These are phyloP conservation scores for Formica selysi DNA, from an alignment of 1,140 invertebrate genomes.

Conservation along the genomic window DNA sequence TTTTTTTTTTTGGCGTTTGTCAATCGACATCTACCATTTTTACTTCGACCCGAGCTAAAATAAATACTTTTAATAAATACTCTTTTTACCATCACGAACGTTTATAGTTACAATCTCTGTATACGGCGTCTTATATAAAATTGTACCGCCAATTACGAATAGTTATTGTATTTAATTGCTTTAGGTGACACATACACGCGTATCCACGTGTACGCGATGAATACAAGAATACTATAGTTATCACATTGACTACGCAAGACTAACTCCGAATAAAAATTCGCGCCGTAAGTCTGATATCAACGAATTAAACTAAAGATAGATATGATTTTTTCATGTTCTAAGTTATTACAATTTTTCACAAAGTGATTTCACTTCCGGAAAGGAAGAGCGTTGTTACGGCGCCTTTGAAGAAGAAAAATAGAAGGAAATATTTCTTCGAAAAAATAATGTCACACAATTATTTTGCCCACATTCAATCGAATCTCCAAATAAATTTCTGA, in stretches of 20 bases:
- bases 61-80: constrained; percentile 4
- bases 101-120: constrained; percentile 62
- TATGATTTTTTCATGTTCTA: not conserved
- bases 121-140: constrained; percentile 67
- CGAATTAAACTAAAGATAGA: constrained; percentile 14
- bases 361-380: not conserved
- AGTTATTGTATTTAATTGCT: constrained; percentile 75
- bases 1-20: not conserved
- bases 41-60: constrained; percentile 62
- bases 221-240: constrained; percentile 47
- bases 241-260: constrained; percentile 37
- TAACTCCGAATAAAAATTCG: constrained; percentile 14
- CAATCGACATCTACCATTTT: constrained; percentile 28
- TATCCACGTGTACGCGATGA: constrained; percentile 4
- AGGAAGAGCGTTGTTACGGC: not conserved
- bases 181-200: constrained; percentile 55
- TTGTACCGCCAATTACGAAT: constrained; percentile 68
- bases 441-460: not conserved
- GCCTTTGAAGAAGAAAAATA: not conserved
- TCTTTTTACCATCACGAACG: constrained; percentile 50
- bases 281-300: not conserved
- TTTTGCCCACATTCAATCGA: not conserved
- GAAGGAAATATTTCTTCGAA: not conserved
- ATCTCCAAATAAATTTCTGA: constrained; percentile 5
- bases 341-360: not conserved